Evolutionary conservation across 2,888 invertebrate genomes (phyloP).

Genomic region (Tetanocera ferruginea): DNA sequence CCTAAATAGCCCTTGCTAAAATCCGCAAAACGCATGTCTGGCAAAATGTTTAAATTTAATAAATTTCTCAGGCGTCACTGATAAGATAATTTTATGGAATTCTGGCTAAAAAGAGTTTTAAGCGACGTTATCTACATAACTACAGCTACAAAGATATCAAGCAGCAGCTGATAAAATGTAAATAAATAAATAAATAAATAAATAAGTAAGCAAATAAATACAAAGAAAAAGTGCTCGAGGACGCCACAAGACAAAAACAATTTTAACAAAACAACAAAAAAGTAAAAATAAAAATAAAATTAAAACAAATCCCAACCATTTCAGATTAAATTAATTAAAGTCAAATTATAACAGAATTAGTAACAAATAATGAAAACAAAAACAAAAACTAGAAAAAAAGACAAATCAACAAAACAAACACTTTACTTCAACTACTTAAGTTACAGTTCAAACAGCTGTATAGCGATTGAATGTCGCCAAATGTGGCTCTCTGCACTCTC

Average conservation of each 20-base stretch:
- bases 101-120: background rate
- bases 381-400: no score
- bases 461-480: background rate
- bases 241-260: background rate
- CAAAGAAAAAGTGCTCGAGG: background rate
- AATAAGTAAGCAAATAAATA: background rate
- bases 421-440: background rate
- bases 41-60: background rate
- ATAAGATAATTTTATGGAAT: background rate
- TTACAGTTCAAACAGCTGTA: no score
- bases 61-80: background rate
- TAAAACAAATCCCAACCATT: background rate
- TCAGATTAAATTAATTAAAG: constrained; percentile 4
- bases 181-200: background rate
- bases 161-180: background rate
- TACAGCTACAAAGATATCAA: constrained; percentile 9
- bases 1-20: background rate
- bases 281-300: background rate
- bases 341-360: background rate
- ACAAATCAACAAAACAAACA: background rate
- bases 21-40: background rate
- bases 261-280: background rate
- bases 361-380: background rate
- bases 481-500: no score
- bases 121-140: background rate